A percentile compares a stretch with the other conserved stretches of the same genome.
These are phyloP conservation scores for Eucidaris tribuloides DNA, from an alignment of 35 echinoderm and acorn worm species.

Conservation along the genomic window DNA sequence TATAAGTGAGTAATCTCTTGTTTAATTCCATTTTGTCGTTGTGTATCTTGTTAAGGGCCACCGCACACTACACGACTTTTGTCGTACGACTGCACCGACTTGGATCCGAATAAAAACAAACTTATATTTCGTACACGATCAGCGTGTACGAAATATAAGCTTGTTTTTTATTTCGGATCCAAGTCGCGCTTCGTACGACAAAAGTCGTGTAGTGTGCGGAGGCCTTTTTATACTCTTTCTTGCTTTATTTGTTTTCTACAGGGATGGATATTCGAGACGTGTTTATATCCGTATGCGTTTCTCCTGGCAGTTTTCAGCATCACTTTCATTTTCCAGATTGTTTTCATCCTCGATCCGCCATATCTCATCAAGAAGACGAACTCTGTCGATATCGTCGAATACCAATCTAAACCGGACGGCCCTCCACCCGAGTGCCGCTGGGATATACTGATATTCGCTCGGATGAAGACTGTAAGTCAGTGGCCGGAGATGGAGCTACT, in stretches of 20 bases:
- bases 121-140: too few relatives aligned
- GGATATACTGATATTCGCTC: constrained; percentile 44
- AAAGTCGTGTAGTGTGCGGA: too few relatives aligned
- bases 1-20: too few relatives aligned
- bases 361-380: constrained; percentile 3
- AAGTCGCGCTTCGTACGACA: too few relatives aligned
- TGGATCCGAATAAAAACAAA: too few relatives aligned
- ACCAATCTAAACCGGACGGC: neutral
- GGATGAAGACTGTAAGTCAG: constrained; percentile 45
- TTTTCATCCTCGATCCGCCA: constrained; percentile 4
- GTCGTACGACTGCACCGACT: too few relatives aligned
- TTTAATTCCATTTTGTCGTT: too few relatives aligned
- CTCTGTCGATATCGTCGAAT: neutral
- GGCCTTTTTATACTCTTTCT: too few relatives aligned
- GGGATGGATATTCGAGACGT: neutral
- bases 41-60: too few relatives aligned
- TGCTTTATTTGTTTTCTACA: neutral
- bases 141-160: too few relatives aligned
- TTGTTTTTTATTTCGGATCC: too few relatives aligned
- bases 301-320: constrained; percentile 26
- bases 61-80: too few relatives aligned
- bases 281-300: constrained; percentile 43
- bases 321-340: constrained; percentile 24
- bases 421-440: neutral
- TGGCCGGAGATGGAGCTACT: constrained; percentile 22